Evolutionary conservation across 2,888 invertebrate genomes (phyloP).

Genomic region (Brachypterus glaber): DNA sequence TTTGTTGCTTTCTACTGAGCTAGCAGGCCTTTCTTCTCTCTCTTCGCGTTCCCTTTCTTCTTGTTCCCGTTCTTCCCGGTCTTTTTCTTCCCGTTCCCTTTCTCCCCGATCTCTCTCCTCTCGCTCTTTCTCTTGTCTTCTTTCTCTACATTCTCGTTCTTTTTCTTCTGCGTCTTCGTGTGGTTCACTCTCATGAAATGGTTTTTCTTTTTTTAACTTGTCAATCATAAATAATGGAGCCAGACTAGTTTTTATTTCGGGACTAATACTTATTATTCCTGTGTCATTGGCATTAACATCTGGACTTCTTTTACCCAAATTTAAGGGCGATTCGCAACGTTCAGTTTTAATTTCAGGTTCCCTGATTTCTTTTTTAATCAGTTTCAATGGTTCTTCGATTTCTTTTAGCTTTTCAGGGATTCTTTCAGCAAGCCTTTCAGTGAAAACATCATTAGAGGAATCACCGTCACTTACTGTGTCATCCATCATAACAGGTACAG

Average conservation of each 20-base stretch:
- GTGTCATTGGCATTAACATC: slow-evolving; percentile 41
- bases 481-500: slow-evolving; percentile 48
- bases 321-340: slow-evolving; percentile 35
- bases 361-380: slow-evolving; percentile 18
- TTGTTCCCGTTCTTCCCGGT: too few species aligned
- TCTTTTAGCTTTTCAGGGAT: slow-evolving; percentile 20
- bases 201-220: slow-evolving; percentile 39
- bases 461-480: slow-evolving; percentile 51
- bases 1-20: slow-evolving; percentile 48
- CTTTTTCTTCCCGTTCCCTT: too few species aligned
- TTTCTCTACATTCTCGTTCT: too few species aligned
- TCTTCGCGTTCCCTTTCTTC: too few species aligned
- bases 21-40: slow-evolving; percentile 41
- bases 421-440: slow-evolving; percentile 27
- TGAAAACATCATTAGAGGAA: slow-evolving; percentile 48
- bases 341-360: slow-evolving; percentile 27
- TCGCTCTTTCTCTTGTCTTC: too few species aligned
- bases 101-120: too few species aligned
- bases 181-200: slow-evolving; percentile 27
- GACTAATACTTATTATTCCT: slow-evolving; percentile 29
- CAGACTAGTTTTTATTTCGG: slow-evolving; percentile 39
- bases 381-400: slow-evolving; percentile 19
- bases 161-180: slow-evolving; percentile 35
- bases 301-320: slow-evolving; percentile 41
- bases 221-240: slow-evolving; percentile 38